phyloP scores from a whole-genome alignment of 2,888 invertebrate species.

The Teinopalpus imperialis region DNA sequence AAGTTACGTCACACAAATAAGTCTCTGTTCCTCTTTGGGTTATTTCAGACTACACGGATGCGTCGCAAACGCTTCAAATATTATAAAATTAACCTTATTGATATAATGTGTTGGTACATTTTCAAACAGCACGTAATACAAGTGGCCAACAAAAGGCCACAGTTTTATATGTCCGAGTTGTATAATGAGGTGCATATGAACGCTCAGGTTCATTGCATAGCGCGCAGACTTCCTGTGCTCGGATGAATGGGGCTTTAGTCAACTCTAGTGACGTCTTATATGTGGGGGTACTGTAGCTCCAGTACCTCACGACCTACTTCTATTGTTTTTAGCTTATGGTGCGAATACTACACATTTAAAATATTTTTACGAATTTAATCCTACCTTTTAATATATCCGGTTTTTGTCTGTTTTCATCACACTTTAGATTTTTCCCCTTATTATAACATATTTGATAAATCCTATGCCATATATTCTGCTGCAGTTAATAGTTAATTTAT shows the following conservation, averaged over 20 bases:
- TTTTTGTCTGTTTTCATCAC: too few species aligned
- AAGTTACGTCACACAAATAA: constrained; percentile 7
- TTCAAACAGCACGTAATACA: neutral
- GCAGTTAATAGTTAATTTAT: too few species aligned
- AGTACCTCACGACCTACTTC: too few species aligned
- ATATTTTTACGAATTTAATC: too few species aligned
- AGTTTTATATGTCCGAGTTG: neutral
- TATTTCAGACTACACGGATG: constrained; percentile 2
- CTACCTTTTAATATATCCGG: too few species aligned
- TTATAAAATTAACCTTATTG: constrained; percentile 9
- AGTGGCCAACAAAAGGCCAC: neutral
- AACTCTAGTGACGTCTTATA: too few species aligned
- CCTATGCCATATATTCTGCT: too few species aligned
- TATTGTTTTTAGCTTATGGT: too few species aligned
- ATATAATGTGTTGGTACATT: neutral
- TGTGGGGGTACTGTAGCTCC: too few species aligned
- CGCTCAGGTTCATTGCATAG: neutral
- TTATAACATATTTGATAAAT: too few species aligned
- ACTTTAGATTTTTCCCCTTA: too few species aligned
- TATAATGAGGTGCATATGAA: neutral
- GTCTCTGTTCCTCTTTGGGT: constrained; percentile 7
- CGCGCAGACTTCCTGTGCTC: neutral
- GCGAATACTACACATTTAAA: too few species aligned
- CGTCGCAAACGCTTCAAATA: neutral
- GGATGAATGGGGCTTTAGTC: neutral